Base-by-base conservation (phyloP, 92 coral and sea anemone genomes). In the Phenganax subtilis region DNA sequence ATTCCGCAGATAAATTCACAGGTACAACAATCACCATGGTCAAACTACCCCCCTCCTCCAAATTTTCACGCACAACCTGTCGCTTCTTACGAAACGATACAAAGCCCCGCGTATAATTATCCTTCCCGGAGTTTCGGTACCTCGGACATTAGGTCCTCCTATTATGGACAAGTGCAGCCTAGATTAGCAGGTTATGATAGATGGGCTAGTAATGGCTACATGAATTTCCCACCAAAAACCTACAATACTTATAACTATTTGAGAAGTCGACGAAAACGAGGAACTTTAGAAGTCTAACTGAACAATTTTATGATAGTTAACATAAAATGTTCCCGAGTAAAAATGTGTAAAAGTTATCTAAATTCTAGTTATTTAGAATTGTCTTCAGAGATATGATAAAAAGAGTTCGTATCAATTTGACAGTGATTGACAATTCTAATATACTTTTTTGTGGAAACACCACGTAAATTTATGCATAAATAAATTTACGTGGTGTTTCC, bases 41-140 rank as follows among this genome's bases (percentile, higher is more conserved):
- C 60, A n/a, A 79, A 79, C 54, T 76, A 76, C 81, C 81, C 69
- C 10, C 20, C 66, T n/a, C 28, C 72, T 60, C 7, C 75, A 55
- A 52, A 20, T 29, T 6, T 51, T 54, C 55, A 57, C 70, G 30
- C 74, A n/a, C 83, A 63, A 8, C 83, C 73, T n/a, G 52, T 62
- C 17, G 61, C 83, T n/a, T 63, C 83, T 9, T 79, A 79, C 74
- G 73, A 79, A 52, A 79, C 83, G 27, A 61, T 79, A 27, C 83
- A 79, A 79, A 79, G 83, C 55, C 83, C 83, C 58, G 83, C 74
- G 73, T 79, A 79, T 61, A 79, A 52, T 54, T 79, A 79, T 25
- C 83, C 83, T 0, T 30, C 30, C 6, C 67, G 83, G 69, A 79
- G 83, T 20, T 79, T 61, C 53, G 74, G 83, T 10, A 79, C 83